phyloP scores from a whole-genome alignment of 2,797 vertebrate genomes.

The Sebastolobus alascanus region DNA sequence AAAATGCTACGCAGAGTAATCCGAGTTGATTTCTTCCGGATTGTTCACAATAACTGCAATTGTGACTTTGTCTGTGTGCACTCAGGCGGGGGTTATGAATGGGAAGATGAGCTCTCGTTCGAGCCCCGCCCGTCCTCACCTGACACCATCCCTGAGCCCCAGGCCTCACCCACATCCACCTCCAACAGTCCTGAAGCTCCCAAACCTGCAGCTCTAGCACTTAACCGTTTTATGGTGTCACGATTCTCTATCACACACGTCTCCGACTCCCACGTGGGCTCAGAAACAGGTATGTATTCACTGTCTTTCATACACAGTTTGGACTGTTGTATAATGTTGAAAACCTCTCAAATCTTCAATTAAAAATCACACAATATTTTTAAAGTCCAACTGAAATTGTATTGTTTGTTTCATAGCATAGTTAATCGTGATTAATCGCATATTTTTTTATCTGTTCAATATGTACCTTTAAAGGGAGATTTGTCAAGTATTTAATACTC shows the following conservation, averaged over 20 bases:
- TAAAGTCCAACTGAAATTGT: background rate
- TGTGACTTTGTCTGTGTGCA: slow-evolving; percentile 8
- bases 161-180: slow-evolving; percentile 45
- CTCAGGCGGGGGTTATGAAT: slow-evolving; percentile 83
- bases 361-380: background rate
- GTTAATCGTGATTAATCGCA: no score
- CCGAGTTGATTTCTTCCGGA: background rate
- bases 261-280: slow-evolving; percentile 87
- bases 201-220: slow-evolving; percentile 80
- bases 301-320: background rate
- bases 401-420: background rate
- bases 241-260: slow-evolving; percentile 98
- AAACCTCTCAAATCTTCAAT: background rate
- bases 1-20: background rate
- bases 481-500: no score
- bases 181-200: slow-evolving; percentile 73
- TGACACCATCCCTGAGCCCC: slow-evolving; percentile 50
- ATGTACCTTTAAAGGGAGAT: no score
- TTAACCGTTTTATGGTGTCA: slow-evolving; percentile 94
- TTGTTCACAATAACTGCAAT: background rate
- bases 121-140: slow-evolving; percentile 75
- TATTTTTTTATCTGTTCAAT: no score
- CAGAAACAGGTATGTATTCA: slow-evolving; percentile 85
- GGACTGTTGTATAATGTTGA: background rate
- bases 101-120: slow-evolving; percentile 83